A percentile compares a stretch with the other conserved stretches of the same genome.
These are phyloP conservation scores for Emydocephalus ijimae DNA, from an alignment of 2,113 vertebrate species.

Conservation along the genomic window DNA sequence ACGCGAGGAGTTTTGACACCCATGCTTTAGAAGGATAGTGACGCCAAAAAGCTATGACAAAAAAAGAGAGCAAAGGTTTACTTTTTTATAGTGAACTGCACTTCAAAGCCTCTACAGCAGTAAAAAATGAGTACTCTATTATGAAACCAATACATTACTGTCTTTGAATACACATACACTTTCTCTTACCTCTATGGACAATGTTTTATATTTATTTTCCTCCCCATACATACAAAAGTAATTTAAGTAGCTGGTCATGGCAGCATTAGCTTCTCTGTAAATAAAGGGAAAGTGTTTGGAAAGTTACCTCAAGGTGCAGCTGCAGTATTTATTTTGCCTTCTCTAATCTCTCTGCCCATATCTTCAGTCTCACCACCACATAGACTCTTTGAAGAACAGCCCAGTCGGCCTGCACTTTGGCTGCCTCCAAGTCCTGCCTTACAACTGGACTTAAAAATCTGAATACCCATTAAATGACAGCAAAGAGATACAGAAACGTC, in stretches of 20 bases:
- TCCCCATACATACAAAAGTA: background rate
- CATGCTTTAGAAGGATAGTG: background rate
- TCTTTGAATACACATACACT: background rate
- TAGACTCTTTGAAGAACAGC: background rate
- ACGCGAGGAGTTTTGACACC: no score
- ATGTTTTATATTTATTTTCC: background rate
- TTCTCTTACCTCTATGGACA: background rate
- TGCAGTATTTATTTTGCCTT: background rate
- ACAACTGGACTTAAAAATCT: background rate
- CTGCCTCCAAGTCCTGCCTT: background rate
- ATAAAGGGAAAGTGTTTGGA: background rate
- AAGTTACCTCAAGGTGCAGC: background rate
- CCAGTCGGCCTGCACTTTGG: background rate
- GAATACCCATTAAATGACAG: background rate
- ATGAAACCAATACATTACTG: background rate
- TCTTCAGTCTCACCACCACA: background rate
- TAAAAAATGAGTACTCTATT: background rate
- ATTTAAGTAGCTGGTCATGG: background rate
- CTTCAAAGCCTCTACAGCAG: background rate
- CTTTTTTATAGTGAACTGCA: background rate
- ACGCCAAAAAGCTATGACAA: background rate
- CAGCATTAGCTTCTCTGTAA: background rate
- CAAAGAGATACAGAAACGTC: background rate
- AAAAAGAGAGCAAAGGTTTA: background rate
- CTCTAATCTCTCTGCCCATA: background rate